Evolutionary conservation across 2,888 invertebrate genomes (phyloP).

Genomic region (Drepanosiphum platanoidis): DNA sequence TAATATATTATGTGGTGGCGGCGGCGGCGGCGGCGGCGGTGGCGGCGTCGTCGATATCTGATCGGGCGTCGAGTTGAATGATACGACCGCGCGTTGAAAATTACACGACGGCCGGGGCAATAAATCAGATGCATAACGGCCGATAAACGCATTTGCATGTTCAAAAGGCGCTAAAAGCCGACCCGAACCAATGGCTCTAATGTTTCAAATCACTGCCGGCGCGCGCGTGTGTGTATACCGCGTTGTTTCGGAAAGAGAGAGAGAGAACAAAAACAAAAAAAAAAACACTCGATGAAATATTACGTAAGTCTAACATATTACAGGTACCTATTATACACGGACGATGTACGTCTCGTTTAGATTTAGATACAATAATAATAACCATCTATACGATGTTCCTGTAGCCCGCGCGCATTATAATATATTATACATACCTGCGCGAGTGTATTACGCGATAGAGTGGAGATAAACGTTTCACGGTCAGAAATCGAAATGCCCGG

Average conservation of each 20-base stretch:
- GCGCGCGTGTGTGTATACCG: too few relatives aligned
- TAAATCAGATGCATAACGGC: conserved; percentile 26
- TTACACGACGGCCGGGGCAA: conserved; percentile 32
- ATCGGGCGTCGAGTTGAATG: conserved; percentile 26
- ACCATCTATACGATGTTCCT: not conserved
- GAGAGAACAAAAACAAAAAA: conserved; percentile 6
- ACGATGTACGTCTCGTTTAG: not conserved
- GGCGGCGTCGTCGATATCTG: conserved; percentile 21
- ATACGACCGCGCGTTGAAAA: conserved; percentile 28
- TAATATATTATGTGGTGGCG: not conserved
- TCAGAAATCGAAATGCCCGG: not conserved
- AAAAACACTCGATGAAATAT: not conserved
- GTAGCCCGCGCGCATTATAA: too few relatives aligned
- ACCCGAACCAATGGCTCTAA: not conserved
- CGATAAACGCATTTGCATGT: conserved; percentile 41
- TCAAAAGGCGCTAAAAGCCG: conserved; percentile 35
- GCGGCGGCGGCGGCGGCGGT: not conserved
- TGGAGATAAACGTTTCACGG: conserved; percentile 15
- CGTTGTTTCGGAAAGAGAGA: too few relatives aligned
- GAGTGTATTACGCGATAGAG: not conserved
- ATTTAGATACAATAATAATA: not conserved
- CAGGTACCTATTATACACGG: not conserved
- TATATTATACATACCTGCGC: too few relatives aligned
- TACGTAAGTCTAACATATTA: not conserved
- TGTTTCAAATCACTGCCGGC: conserved; percentile 6